These are phyloP conservation scores for Halcyon malimbica DNA, from an alignment of 2,113 vertebrate genomes.

Conservation along the genomic window DNA sequence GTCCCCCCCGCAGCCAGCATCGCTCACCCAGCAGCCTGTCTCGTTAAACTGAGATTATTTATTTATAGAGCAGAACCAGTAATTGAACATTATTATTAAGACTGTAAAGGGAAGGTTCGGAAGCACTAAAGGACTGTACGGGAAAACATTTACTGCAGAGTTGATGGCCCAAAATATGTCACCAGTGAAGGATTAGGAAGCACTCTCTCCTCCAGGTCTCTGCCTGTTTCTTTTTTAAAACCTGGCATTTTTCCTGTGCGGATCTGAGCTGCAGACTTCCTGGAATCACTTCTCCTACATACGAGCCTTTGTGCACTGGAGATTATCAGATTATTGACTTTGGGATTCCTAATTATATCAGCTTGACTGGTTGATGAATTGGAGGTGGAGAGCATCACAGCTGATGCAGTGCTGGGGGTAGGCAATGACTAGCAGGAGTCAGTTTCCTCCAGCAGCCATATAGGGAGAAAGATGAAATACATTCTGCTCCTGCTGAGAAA, in stretches of 20 bases:
- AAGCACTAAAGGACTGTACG: not conserved
- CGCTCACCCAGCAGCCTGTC: not conserved
- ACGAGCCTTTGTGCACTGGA: conserved; percentile 9
- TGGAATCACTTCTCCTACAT: conserved; percentile 51
- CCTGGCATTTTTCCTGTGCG: conserved; percentile 46
- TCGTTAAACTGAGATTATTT: conserved; percentile 18
- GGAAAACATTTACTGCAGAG: conserved; percentile 35
- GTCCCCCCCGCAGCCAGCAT: not conserved
- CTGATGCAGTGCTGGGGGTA: not conserved
- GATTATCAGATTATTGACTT: conserved; percentile 64
- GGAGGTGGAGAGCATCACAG: not conserved
- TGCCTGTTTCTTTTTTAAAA: conserved; percentile 58
- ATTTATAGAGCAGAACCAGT: conserved; percentile 32
- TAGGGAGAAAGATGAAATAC: not conserved
- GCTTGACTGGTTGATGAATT: conserved; percentile 55
- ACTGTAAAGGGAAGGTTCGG: not conserved
- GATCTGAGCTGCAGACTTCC: conserved; percentile 36
- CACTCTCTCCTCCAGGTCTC: conserved; percentile 46
- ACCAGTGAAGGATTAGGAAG: conserved; percentile 40
- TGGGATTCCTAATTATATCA: conserved; percentile 51
- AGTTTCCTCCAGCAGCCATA: not conserved
- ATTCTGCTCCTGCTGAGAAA: conserved; percentile 26
- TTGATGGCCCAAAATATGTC: conserved; percentile 40
- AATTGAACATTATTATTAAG: conserved; percentile 25
- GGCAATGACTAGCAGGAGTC: not conserved